Evolutionary conservation across 2,113 vertebrate genomes (phyloP).

Genomic region (Ageneiosus marmoratus): DNA sequence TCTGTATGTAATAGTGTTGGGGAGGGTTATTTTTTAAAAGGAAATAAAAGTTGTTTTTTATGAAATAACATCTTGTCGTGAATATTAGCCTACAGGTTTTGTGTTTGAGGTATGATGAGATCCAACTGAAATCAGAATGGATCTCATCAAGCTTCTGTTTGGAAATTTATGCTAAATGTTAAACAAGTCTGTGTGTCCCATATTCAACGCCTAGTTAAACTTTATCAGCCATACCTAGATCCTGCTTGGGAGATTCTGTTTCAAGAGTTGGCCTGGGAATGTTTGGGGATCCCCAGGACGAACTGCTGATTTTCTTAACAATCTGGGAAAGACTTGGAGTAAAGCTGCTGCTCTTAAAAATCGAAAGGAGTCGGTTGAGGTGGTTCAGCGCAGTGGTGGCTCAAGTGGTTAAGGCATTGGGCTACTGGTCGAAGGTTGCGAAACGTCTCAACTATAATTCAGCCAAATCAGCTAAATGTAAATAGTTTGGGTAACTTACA

Average conservation of each 20-base stretch:
- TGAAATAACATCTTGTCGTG: slow-evolving; percentile 47
- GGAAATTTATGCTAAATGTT: not conserved
- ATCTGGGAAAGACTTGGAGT: not conserved
- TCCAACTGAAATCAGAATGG: not conserved
- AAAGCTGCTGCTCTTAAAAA: not conserved
- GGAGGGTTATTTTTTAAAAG: slow-evolving; percentile 79
- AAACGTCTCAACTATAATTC: not conserved
- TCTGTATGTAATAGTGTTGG: slow-evolving; percentile 76
- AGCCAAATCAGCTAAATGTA: not conserved
- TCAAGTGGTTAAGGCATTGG: not conserved
- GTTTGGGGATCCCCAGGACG: not conserved
- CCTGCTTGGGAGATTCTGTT: not conserved
- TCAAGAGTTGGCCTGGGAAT: not conserved
- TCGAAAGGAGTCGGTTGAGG: not conserved
- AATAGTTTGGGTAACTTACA: not conserved
- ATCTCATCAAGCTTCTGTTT: not conserved
- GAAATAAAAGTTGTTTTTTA: slow-evolving; percentile 77
- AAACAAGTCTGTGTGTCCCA: not conserved
- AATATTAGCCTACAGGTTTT: not conserved
- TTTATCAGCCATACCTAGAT: not conserved
- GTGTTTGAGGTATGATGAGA: not conserved
- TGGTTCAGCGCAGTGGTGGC: not conserved
- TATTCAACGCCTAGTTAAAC: not conserved
- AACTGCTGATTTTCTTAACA: not conserved
- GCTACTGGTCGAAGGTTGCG: not conserved